Conservation (phyloP, 2,113 vertebrate species). For the Alosa alosa region DNA sequence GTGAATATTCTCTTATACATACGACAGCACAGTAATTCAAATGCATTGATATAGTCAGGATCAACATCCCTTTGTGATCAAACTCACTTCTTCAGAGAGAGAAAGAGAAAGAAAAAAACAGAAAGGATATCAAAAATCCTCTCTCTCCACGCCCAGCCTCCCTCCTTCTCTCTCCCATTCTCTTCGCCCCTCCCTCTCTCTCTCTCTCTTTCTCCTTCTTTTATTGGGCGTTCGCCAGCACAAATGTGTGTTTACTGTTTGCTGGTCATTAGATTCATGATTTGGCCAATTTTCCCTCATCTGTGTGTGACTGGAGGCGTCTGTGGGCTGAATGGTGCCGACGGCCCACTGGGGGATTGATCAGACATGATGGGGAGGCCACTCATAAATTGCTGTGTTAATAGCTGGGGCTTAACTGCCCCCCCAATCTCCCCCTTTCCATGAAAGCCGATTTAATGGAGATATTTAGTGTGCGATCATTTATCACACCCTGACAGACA, state of each 20-base stretch:
- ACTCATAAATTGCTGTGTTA: slow-evolving; percentile 72
- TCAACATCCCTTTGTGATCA: background rate
- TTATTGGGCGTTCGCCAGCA: slow-evolving; percentile 42
- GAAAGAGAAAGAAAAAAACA: background rate
- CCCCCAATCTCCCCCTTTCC: slow-evolving; percentile 30
- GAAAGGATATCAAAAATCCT: background rate
- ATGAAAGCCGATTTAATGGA: slow-evolving; percentile 76
- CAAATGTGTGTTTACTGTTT: slow-evolving; percentile 57
- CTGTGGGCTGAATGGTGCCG: slow-evolving; percentile 55
- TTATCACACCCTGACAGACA: slow-evolving; percentile 77
- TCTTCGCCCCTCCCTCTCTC: background rate
- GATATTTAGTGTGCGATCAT: slow-evolving; percentile 72
- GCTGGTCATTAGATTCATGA: slow-evolving; percentile 62
- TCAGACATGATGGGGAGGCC: slow-evolving; percentile 54
- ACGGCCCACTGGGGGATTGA: slow-evolving; percentile 62
- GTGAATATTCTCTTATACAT: background rate
- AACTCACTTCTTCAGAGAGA: background rate
- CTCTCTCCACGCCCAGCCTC: background rate
- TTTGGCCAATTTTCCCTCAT: slow-evolving; percentile 68
- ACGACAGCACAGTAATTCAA: background rate
- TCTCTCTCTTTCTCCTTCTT: background rate
- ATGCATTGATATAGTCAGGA: background rate
- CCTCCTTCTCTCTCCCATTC: background rate
- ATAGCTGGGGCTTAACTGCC: slow-evolving; percentile 56
- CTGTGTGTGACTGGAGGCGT: slow-evolving; percentile 32